These are phyloP conservation scores for Spodoptera litura DNA, from an alignment of 1,140 invertebrate genomes.

Conservation along the genomic window DNA sequence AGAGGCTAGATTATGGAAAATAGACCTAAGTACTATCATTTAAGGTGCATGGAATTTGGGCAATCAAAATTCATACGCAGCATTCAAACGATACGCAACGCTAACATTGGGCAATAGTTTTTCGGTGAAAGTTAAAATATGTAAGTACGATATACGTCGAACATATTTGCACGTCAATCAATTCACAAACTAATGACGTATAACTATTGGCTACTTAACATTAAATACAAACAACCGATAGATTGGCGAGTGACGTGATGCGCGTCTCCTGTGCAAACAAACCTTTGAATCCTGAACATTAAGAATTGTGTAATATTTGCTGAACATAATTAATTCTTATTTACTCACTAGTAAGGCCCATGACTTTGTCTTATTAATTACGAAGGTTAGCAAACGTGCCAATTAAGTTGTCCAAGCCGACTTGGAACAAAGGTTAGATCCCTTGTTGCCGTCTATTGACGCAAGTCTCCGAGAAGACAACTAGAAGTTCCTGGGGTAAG, in stretches of 20 bases:
- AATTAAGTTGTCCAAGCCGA: not conserved
- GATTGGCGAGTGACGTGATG: too few relatives aligned
- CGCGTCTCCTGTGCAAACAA: too few relatives aligned
- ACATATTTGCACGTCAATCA: not conserved
- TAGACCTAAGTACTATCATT: too few relatives aligned
- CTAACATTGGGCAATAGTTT: not conserved
- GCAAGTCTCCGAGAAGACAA: not conserved
- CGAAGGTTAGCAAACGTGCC: constrained; percentile 1
- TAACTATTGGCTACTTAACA: not conserved
- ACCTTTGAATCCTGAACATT: too few relatives aligned
- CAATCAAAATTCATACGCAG: not conserved
- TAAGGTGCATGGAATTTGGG: not conserved
- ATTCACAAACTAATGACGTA: not conserved
- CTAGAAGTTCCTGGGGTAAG: too few relatives aligned
- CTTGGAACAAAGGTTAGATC: not conserved
- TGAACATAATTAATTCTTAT: constrained; percentile 5
- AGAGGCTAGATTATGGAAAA: too few relatives aligned
- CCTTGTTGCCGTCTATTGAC: not conserved
- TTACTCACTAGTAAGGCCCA: not conserved
- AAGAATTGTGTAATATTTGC: not conserved
- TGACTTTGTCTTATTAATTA: not conserved
- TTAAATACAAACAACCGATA: not conserved
- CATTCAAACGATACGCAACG: not conserved
- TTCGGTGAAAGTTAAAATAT: constrained; percentile 7
- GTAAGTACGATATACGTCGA: not conserved